phyloP scores from a whole-genome alignment of 1,140 invertebrate species.

The Musca vetustissima region DNA sequence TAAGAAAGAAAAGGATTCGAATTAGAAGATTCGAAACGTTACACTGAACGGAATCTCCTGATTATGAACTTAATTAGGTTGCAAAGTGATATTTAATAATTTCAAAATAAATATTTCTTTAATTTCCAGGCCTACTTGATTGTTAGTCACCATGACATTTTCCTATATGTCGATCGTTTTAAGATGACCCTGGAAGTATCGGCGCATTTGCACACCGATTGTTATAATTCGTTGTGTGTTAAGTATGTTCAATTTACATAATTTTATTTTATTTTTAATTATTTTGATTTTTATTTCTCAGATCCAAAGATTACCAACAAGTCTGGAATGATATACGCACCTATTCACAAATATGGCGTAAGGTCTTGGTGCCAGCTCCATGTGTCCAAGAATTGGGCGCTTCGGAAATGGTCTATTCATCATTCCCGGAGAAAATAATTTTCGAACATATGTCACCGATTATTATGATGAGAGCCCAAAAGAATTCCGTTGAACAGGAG shows the following conservation, averaged over 20 bases:
- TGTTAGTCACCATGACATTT: slow-evolving; percentile 64
- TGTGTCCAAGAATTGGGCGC: slow-evolving; percentile 73
- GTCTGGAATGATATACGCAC: slow-evolving; percentile 72
- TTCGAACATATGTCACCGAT: slow-evolving; percentile 71
- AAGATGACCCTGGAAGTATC: slow-evolving; percentile 63
- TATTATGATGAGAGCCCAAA: slow-evolving; percentile 79
- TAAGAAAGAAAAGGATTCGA: too few species aligned
- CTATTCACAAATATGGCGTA: slow-evolving; percentile 66
- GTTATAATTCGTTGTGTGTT: slow-evolving; percentile 65
- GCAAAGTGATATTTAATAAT: too few species aligned
- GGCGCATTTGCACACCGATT: slow-evolving; percentile 61
- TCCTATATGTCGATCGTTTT: slow-evolving; percentile 64
- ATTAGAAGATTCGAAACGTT: too few species aligned
- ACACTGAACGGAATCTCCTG: too few species aligned
- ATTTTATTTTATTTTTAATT: neutral
- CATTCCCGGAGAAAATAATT: slow-evolving; percentile 64
- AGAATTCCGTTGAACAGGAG: slow-evolving; percentile 80
- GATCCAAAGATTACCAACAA: slow-evolving; percentile 68
- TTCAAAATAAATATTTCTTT: neutral
- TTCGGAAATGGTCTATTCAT: slow-evolving; percentile 73
- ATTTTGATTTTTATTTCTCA: slow-evolving; percentile 44
- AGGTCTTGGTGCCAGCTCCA: slow-evolving; percentile 70
- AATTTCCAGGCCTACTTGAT: slow-evolving; percentile 67
- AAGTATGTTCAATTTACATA: slow-evolving; percentile 58
- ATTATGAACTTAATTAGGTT: too few species aligned